Evolutionary conservation across 2,888 invertebrate species (phyloP).

Genomic region (Timandra comae): DNA sequence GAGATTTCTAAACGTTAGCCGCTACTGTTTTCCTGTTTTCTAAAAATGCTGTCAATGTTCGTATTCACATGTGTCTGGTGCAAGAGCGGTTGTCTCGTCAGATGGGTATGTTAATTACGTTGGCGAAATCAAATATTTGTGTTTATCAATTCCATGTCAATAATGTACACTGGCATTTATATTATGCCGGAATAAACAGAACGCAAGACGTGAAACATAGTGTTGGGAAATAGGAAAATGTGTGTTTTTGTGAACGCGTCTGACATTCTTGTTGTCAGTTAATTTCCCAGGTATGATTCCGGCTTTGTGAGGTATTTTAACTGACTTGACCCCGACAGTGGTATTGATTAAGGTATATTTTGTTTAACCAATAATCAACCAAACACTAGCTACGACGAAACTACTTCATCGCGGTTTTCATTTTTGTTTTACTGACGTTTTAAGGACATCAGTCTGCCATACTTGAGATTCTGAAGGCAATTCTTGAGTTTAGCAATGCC

Average conservation of each 20-base stretch:
- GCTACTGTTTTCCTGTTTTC: slow-evolving; percentile 21
- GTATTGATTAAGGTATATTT: too few species aligned
- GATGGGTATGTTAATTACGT: slow-evolving; percentile 40
- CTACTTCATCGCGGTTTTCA: too few species aligned
- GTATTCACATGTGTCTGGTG: slow-evolving; percentile 17
- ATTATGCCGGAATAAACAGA: slow-evolving; percentile 5
- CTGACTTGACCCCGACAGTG: too few species aligned
- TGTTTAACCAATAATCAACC: too few species aligned
- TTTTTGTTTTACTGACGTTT: too few species aligned
- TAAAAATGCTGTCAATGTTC: slow-evolving; percentile 19
- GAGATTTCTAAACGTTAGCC: slow-evolving; percentile 4
- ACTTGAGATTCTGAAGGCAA: too few species aligned
- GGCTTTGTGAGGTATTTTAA: too few species aligned
- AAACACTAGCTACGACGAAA: too few species aligned
- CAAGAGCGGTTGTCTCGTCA: slow-evolving; percentile 24
- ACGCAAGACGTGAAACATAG: slow-evolving; percentile 2
- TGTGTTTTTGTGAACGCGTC: background rate
- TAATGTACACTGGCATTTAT: slow-evolving; percentile 31
- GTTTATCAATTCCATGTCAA: slow-evolving; percentile 37
- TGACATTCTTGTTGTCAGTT: background rate
- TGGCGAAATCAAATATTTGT: slow-evolving; percentile 48
- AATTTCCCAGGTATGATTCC: too few species aligned
- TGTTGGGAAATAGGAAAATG: slow-evolving; percentile 1
- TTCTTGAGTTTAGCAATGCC: too few species aligned
- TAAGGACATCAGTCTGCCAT: too few species aligned